Conservation (phyloP, 2,888 invertebrate genomes). For the Lasioglossum morio region DNA sequence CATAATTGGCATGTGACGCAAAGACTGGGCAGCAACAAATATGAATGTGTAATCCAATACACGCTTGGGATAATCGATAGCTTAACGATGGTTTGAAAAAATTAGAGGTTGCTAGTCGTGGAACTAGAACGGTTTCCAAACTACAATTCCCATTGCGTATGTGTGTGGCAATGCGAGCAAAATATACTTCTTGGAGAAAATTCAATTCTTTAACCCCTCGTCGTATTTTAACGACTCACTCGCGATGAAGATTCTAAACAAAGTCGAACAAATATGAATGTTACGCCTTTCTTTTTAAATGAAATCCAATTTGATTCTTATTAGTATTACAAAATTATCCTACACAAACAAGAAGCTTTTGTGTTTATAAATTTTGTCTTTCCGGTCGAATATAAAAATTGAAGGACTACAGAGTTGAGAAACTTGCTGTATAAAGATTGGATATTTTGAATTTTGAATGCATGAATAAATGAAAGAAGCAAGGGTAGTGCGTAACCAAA, state of each 20-base stretch:
- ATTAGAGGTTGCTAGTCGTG: not conserved
- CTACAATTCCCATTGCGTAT: not conserved
- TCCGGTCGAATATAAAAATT: not conserved
- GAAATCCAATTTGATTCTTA: no score
- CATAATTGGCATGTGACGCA: slow-evolving; percentile 6
- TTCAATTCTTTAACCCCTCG: not conserved
- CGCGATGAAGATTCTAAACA: no score
- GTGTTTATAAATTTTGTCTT: not conserved
- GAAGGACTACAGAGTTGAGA: not conserved
- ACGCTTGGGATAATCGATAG: slow-evolving; percentile 5
- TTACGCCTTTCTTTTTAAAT: no score
- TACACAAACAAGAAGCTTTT: no score
- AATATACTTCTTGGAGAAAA: not conserved
- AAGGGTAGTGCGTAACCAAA: not conserved
- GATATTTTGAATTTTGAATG: not conserved
- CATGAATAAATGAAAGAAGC: not conserved
- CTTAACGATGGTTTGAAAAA: not conserved
- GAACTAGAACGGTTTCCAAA: not conserved
- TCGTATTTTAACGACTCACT: no score
- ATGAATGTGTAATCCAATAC: not conserved
- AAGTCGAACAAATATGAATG: no score
- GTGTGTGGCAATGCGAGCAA: not conserved
- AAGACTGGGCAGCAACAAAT: slow-evolving; percentile 5
- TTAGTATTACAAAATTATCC: no score
- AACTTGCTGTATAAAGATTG: not conserved